Evolutionary conservation across 2,888 invertebrate genomes (phyloP), one percentile per base, ranked within the genome.

Genomic region (Drosophila mimetica): DNA sequence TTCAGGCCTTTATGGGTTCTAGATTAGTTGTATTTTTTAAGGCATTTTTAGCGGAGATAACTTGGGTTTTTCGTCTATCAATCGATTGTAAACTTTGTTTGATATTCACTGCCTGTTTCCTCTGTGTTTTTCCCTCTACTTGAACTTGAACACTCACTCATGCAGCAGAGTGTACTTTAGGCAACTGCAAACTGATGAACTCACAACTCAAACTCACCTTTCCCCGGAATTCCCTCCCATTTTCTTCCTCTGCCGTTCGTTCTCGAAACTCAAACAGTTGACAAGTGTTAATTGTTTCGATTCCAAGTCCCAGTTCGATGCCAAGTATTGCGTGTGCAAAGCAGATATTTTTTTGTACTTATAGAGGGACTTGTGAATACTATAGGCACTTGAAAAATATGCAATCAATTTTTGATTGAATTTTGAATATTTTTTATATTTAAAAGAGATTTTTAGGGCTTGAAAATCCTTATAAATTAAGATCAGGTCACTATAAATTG

Each of bases 281-380:
- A 65, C 67, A 69, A 66, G 67, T 66, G 67, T 69, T 69, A 66
- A 66, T 67, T 58, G 65, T 57, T 46, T 46, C 53, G 32, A 48
- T 41, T 41, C 25, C 16, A 11, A 44, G n/a, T 44, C 41, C 47
- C 9, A 20, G 20, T 48, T 16, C n/a, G 34, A 8, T 50, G 36
- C 34, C 34, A 47, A 16, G 60, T 50, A 60, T 36, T 42, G 22
- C 46, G 5, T 42, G 41, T 32, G 14, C n/a, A 44, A 22, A 22
- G 3, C 42, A 0, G 14, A 25, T 44, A 9, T 22, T 44, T n/a
- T 4, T 32, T 25, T 39, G 13, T 42, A 42, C n/a, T 42, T 42
- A 8, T 22, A 16, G 28, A 16, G 28, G 14, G 28, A 46, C 20
- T 28, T n/a, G 9, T n/a, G n/a, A n/a, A n/a, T n/a, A 8, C n/a